Base-by-base conservation (phyloP, 2,797 vertebrate genomes). In the Lemur catta region DNA sequence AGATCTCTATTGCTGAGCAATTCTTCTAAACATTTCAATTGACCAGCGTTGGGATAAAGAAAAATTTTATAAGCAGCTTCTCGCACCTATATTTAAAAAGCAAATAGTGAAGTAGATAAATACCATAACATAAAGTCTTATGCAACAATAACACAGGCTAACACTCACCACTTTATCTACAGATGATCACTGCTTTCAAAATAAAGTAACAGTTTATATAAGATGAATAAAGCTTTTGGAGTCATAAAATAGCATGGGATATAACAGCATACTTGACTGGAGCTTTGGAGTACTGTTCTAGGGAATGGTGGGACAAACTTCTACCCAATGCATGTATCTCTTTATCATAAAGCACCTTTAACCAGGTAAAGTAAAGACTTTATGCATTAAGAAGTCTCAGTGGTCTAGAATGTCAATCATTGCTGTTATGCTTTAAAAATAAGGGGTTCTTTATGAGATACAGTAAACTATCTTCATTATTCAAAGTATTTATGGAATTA, bases 41-140 rank as follows among this genome's bases (percentile, higher is more conserved):
- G 98, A 14, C 98, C 98, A 82, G 97, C 46, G 20, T 99, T 99
- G 7, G 99, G 99, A 96, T 99, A 99, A 7, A 99, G 99, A 92
- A 99, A 99, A 97, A 99, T 98, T 98, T 99, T 99, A 97, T 99
- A 99, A 87, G 99, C 99, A 28, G 99, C 99, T 98, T 99, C 99
- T 95, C 99, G 98, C 12, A 99, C 99, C 99, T 99, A 79, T 90
- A 18, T 67, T 75, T 71, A 86, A 61, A 97, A 82, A 94, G 48
- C 41, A 84, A 87, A 96, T 7, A 50, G n/a, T 71, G 38, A 76
- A 74, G 69, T 41, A 57, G 6, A 69, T 57, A 43, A 89, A 50
- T 6, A 12, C 3, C 59, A 24, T 2, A 17, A 69, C 14, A 55
- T 20, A 55, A 67, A 87, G 26, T 57, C 61, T 28, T 41, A 65